These are phyloP conservation scores for Alaudala cheleensis DNA, from an alignment of 2,113 vertebrate genomes.

Conservation along the genomic window DNA sequence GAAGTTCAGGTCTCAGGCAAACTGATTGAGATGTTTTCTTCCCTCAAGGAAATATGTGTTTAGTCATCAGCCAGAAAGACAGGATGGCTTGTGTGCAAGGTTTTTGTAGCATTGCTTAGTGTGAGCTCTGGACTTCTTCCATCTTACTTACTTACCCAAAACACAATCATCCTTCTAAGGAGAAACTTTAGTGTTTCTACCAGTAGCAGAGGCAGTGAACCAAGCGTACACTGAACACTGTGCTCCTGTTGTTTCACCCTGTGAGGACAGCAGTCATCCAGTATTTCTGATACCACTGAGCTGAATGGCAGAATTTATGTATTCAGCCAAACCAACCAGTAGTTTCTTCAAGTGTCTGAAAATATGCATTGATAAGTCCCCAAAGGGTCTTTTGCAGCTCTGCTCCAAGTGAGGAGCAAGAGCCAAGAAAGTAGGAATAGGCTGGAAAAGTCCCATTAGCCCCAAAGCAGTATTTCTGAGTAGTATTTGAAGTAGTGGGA, in stretches of 20 bases:
- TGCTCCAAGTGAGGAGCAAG: background rate
- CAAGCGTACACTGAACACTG: background rate
- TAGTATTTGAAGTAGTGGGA: background rate
- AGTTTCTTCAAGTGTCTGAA: background rate
- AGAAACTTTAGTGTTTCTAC: background rate
- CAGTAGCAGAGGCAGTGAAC: background rate
- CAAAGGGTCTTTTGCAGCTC: background rate
- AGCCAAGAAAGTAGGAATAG: background rate
- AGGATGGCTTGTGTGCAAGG: background rate
- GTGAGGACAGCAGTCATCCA: background rate
- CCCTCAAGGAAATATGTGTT: conserved; percentile 4
- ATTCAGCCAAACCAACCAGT: background rate
- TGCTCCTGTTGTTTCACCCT: background rate
- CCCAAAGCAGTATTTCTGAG: background rate
- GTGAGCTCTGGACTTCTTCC: conserved; percentile 1
- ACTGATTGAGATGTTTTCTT: conserved; percentile 24
- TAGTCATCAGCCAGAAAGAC: background rate
- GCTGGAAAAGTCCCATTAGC: background rate
- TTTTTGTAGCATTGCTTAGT: background rate
- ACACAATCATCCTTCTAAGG: background rate
- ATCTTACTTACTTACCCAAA: background rate
- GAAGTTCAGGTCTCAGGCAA: background rate
- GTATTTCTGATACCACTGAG: background rate
- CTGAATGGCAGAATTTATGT: background rate
- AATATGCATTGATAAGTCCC: background rate